A percentile compares a stretch with the other conserved stretches of the same genome.
Evolutionary conservation across 2,888 invertebrate genomes (phyloP).

Genomic region (Hypomecis punctinalis): DNA sequence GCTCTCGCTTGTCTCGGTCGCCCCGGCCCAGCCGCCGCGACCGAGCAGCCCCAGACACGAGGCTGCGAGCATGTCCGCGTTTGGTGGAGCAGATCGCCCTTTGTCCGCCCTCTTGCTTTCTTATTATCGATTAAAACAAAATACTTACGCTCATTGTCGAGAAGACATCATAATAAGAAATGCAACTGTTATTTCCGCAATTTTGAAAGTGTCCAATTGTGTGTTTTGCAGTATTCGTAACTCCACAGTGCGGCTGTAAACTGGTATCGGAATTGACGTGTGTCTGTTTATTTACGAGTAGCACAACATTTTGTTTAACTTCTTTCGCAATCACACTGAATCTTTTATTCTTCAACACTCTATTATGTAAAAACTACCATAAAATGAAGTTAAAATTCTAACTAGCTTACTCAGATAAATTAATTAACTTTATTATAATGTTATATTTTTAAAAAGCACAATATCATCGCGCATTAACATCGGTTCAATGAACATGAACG

Average conservation of each 20-base stretch:
- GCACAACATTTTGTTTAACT: background rate
- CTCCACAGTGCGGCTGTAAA: conserved; percentile 73
- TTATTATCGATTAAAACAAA: conserved; percentile 72
- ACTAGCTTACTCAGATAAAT: no score
- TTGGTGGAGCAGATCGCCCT: conserved; percentile 79
- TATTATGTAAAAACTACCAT: background rate
- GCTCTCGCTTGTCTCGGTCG: conserved; percentile 80
- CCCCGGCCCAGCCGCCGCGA: conserved; percentile 72
- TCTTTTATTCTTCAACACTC: background rate
- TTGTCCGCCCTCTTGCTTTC: conserved; percentile 81
- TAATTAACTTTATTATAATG: background rate
- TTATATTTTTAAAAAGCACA: background rate
- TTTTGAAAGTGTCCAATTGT: conserved; percentile 74
- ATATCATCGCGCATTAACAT: background rate
- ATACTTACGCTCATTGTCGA: conserved; percentile 44
- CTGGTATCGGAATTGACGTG: conserved; percentile 59
- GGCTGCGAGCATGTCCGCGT: conserved; percentile 84
- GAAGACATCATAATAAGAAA: conserved; percentile 77
- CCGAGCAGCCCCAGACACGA: conserved; percentile 84
- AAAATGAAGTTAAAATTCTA: background rate
- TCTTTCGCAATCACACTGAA: background rate
- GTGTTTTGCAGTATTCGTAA: conserved; percentile 82
- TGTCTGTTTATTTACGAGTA: conserved; percentile 49
- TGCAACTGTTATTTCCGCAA: conserved; percentile 64
- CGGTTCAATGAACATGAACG: background rate